phyloP scores from a whole-genome alignment of 2,113 vertebrate genomes.

The Psittacula cyanocephala region DNA sequence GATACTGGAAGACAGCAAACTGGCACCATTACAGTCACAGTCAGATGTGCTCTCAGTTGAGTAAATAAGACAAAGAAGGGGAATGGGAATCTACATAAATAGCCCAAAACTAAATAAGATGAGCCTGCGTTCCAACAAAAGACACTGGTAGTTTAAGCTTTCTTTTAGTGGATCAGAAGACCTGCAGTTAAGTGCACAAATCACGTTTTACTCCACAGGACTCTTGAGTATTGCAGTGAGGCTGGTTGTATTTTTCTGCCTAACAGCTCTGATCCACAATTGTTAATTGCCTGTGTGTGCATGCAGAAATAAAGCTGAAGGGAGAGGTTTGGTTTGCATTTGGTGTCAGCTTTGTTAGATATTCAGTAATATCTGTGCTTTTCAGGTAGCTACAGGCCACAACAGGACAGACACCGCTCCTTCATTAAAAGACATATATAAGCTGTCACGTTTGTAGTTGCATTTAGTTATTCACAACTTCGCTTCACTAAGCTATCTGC shows the following conservation, averaged over 20 bases:
- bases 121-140: not conserved
- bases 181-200: not conserved
- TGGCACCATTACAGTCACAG: not conserved
- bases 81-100: accelerated
- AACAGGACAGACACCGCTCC: not conserved
- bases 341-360: not conserved
- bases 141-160: not conserved
- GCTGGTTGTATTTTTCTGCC: not conserved
- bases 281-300: not conserved
- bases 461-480: not conserved
- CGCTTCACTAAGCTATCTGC: not conserved
- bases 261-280: not conserved
- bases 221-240: not conserved
- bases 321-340: not conserved
- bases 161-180: not conserved
- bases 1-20: not conserved
- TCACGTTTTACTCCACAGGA: not conserved
- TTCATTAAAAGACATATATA: not conserved
- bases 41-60: not conserved
- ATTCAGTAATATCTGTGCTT: not conserved
- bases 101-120: not conserved
- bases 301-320: not conserved
- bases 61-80: not conserved
- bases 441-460: not conserved
- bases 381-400: not conserved